Conservation (phyloP, 2,797 vertebrate species). For the Anguilla megastoma region DNA sequence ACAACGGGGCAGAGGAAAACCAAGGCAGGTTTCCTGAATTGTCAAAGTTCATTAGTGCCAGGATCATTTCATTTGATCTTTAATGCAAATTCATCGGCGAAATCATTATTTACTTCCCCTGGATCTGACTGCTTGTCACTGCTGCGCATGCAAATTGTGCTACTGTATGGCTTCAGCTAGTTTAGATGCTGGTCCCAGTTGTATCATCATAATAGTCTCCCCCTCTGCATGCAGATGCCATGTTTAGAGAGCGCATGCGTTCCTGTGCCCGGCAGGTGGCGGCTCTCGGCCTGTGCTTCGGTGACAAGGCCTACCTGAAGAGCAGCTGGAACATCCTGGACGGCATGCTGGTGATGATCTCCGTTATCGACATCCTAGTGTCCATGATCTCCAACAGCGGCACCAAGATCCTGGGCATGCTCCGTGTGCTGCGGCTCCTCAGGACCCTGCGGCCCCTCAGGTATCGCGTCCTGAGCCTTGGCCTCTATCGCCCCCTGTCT, state of each 20-base stretch:
- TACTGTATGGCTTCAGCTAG: neutral
- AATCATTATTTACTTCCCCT: conserved; percentile 39
- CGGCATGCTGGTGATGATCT: conserved; percentile 94
- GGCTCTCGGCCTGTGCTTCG: conserved; percentile 89
- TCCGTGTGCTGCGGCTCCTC: conserved; percentile 88
- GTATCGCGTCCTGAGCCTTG: conserved; percentile 58
- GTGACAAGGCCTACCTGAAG: conserved; percentile 88
- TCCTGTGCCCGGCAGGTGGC: conserved; percentile 77
- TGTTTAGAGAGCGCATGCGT: neutral
- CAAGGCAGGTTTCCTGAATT: conserved; percentile 42
- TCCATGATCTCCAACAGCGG: conserved; percentile 91
- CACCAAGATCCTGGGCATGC: conserved; percentile 96
- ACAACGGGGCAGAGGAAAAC: conserved; percentile 39
- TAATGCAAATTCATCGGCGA: conserved; percentile 31
- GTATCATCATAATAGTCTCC: neutral
- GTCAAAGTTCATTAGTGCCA: conserved; percentile 50
- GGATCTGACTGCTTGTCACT: neutral
- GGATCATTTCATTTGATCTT: conserved; percentile 49
- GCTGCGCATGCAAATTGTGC: neutral
- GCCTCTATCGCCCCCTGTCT: neutral
- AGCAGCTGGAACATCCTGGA: conserved; percentile 98
- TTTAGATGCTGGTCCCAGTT: neutral
- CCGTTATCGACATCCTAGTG: conserved; percentile 92
- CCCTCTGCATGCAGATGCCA: conserved; percentile 16
- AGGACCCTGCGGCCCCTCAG: conserved; percentile 90